Evolutionary conservation across 1,140 invertebrate species (phyloP).

Genomic region (Bombyx mori): DNA sequence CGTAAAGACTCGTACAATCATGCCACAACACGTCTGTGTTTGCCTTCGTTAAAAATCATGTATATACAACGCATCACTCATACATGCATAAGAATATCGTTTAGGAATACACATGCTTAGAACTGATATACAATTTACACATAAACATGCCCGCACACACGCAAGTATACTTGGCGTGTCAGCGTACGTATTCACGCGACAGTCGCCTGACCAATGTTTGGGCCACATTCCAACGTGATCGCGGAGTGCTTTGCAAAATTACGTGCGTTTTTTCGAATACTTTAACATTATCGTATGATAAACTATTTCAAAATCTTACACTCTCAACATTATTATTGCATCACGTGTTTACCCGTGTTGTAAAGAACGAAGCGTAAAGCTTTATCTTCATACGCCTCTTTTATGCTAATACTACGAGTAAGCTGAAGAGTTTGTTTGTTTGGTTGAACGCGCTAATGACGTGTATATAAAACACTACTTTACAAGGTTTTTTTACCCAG

Average conservation of each 20-base stretch:
- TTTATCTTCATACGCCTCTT: background rate
- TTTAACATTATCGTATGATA: background rate
- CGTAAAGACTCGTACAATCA: background rate
- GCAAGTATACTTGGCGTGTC: constrained; percentile 14
- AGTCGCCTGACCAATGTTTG: constrained; percentile 41
- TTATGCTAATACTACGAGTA: too few relatives aligned
- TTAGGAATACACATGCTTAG: too few relatives aligned
- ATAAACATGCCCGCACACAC: constrained; percentile 28
- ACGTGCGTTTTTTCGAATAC: constrained; percentile 2
- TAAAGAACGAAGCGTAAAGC: background rate
- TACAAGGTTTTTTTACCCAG: too few relatives aligned
- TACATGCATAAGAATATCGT: background rate
- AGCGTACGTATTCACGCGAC: constrained; percentile 40
- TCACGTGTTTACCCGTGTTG: background rate
- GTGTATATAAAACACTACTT: too few relatives aligned
- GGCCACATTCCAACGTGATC: constrained; percentile 46
- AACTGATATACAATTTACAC: constrained; percentile 13
- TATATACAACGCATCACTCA: background rate
- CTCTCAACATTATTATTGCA: background rate
- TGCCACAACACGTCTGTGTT: background rate
- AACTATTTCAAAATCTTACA: background rate
- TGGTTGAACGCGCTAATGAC: too few relatives aligned
- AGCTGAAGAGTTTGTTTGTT: too few relatives aligned
- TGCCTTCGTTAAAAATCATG: background rate
- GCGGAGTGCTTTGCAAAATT: constrained; percentile 22